Base-by-base conservation (phyloP, 2,797 vertebrate species). In the Antrozous pallidus region DNA sequence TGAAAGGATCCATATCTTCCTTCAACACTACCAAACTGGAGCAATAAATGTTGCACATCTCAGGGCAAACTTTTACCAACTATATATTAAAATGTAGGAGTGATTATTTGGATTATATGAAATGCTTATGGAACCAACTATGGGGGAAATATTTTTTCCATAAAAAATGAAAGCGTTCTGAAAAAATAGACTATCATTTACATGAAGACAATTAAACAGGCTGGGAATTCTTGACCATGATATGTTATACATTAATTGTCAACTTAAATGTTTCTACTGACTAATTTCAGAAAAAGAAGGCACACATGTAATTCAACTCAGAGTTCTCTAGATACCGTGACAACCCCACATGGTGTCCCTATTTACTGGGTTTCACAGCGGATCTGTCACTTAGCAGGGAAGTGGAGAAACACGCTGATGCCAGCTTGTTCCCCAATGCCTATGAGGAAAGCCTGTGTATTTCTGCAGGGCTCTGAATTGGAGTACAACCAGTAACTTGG, bases 201-300 rank as follows among this genome's bases (percentile, higher is more conserved):
- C 5, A 31, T 26, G 58, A 65, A 75, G 47, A 65, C 45, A 91
- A 83, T 85, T 71, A 93, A 58, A 85, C 12, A 33, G 54, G 54
- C n/a, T 67, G 13, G 70, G 74, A 80, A 49, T 74, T 93, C 71
- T 93, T 79, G 75, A 69, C 54, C 51, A 83, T 20, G 26, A 63
- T 73, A 74, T 56, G 71, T 47, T 88, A 85, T 20, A 47, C n/a
- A 74, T 74, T 45, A 54, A 69, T 56, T 85, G 22, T 49, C 42
- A 38, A 78, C 36, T 61, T 49, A 87, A 54, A 31, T 51, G 31
- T 84, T 95, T 90, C 84, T 84, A 6, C 71, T 92, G 61, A 69
- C 28, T 91, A 78, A 73, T 84, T 56, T 89, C 67, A 65, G 85
- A 79, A 95, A 89, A 89, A 78, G 38, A 94, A 71, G 70, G 36